Evolutionary conservation across 2,113 vertebrate species (phyloP).

Genomic region (Morphnarchus princeps): DNA sequence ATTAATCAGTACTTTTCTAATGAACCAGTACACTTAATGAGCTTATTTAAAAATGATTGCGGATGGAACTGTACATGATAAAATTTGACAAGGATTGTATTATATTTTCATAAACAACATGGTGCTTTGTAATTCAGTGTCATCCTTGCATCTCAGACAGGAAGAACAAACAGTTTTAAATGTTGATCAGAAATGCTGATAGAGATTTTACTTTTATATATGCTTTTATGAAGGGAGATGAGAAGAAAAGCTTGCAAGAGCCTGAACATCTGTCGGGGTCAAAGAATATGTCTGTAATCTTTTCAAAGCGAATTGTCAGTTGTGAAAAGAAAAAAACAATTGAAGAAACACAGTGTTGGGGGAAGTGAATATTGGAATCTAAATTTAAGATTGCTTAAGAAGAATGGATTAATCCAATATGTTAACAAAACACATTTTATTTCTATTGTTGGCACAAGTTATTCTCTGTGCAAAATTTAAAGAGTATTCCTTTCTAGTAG

Average conservation of each 20-base stretch:
- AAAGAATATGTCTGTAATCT: conserved; percentile 23
- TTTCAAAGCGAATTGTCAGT: conserved; percentile 16
- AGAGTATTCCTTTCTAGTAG: not conserved
- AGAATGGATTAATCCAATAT: not conserved
- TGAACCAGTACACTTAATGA: conserved; percentile 25
- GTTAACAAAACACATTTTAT: not conserved
- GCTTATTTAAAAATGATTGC: not conserved
- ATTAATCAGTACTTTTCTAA: conserved; percentile 21
- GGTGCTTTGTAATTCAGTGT: not conserved
- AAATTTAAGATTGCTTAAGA: not conserved
- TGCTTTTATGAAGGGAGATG: conserved; percentile 1
- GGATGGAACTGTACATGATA: conserved; percentile 12
- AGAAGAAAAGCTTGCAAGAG: conserved; percentile 22
- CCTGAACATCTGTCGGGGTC: conserved; percentile 23
- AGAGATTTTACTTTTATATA: not conserved
- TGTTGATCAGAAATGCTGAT: conserved; percentile 21
- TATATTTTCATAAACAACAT: not conserved
- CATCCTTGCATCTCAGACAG: not conserved
- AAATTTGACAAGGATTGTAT: conserved; percentile 17
- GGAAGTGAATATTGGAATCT: not conserved
- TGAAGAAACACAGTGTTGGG: not conserved
- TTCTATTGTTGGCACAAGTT: not conserved
- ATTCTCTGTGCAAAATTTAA: not conserved
- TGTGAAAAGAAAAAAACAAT: not conserved
- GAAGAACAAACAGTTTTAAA: conserved; percentile 35